A percentile compares a stretch with the other conserved stretches of the same genome.
Evolutionary conservation across 2,113 vertebrate species (phyloP).

Genomic region (Saccopteryx bilineata): DNA sequence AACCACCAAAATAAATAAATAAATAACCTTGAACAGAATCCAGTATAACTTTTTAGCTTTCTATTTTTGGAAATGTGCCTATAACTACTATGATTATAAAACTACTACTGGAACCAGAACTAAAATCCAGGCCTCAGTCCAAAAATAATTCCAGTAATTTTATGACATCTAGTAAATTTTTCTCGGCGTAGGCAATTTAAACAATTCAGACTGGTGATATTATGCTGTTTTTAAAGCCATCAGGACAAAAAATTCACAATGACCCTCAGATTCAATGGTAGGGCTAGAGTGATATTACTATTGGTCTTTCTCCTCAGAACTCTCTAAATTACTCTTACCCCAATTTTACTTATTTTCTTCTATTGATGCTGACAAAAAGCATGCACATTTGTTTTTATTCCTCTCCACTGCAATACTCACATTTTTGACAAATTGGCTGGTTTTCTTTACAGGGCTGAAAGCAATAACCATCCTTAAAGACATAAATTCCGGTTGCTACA

Average conservation of each 20-base stretch:
- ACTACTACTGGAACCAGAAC: background rate
- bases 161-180: background rate
- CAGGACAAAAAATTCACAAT: background rate
- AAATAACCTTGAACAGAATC: background rate
- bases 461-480: slow-evolving; percentile 36
- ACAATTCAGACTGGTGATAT: background rate
- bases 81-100: background rate
- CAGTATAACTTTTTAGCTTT: background rate
- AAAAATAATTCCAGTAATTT: slow-evolving; percentile 31
- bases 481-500: background rate
- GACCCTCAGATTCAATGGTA: background rate
- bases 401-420: background rate
- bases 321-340: background rate
- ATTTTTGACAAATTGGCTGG: slow-evolving; percentile 44
- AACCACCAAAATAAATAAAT: background rate
- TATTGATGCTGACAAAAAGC: background rate
- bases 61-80: background rate
- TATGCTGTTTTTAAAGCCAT: slow-evolving; percentile 51
- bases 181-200: background rate
- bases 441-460: slow-evolving; percentile 12
- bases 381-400: slow-evolving; percentile 3
- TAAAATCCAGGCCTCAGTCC: background rate
- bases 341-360: background rate
- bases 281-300: background rate
- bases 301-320: background rate